These are phyloP conservation scores for Pseudochirops cupreus DNA, from an alignment of 2,797 vertebrate genomes.

Conservation along the genomic window DNA sequence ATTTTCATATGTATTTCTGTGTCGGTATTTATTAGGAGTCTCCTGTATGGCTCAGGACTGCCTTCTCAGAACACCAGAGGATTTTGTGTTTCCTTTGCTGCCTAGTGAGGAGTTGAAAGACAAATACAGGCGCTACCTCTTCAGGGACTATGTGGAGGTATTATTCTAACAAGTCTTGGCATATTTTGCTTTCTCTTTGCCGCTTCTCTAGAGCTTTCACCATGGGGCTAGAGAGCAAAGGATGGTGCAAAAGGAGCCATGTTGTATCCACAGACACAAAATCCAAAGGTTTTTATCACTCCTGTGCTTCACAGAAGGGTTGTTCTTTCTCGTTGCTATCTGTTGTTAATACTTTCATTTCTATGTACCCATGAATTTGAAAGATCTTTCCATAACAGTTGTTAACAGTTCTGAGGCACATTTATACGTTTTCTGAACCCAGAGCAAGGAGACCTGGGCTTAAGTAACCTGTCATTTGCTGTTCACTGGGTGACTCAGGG, in stretches of 20 bases:
- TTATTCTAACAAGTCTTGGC: neutral
- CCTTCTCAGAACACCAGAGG: conserved; percentile 95
- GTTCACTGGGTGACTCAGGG: neutral
- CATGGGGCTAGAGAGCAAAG: neutral
- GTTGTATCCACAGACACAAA: neutral
- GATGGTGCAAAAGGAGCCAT: neutral
- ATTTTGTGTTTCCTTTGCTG: conserved; percentile 97
- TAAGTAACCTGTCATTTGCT: neutral
- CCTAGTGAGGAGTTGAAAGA: conserved; percentile 97
- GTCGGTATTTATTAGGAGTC: conserved; percentile 88
- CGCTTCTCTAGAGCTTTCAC: neutral
- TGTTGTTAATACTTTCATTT: neutral
- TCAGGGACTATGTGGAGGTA: conserved; percentile 99
- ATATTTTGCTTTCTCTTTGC: neutral
- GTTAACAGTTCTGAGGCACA: neutral
- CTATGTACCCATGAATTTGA: neutral
- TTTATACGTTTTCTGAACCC: neutral
- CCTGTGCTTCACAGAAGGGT: neutral
- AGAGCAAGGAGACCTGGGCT: neutral
- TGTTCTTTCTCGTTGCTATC: neutral
- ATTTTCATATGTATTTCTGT: neutral
- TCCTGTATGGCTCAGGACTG: conserved; percentile 99
- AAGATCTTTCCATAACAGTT: neutral
- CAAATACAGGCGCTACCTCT: conserved; percentile 99
- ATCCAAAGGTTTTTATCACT: neutral